These are phyloP conservation scores for Trichonephila inaurata DNA, from an alignment of 1,140 invertebrate species.

Conservation along the genomic window DNA sequence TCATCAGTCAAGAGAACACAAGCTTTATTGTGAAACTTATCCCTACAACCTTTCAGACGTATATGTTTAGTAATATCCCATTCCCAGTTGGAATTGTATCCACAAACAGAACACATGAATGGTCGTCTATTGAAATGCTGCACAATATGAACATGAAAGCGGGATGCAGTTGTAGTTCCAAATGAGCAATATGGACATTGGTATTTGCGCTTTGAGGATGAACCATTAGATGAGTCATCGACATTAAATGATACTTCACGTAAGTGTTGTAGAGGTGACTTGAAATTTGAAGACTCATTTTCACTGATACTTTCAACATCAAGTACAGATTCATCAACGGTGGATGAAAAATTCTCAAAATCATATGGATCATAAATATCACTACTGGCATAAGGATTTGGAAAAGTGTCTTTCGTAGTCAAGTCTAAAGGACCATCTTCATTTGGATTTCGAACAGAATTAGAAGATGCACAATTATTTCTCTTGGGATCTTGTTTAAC, in stretches of 20 bases:
- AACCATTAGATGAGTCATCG: background rate
- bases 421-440: conserved; percentile 72
- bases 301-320: conserved; percentile 9
- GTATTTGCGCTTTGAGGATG: conserved; percentile 82
- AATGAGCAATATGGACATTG: conserved; percentile 94
- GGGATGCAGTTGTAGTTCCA: conserved; percentile 92
- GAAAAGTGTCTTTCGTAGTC: conserved; percentile 57
- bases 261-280: background rate
- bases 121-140: conserved; percentile 95
- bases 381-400: background rate
- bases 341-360: conserved; percentile 42
- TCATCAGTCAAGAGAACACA: conserved; percentile 94
- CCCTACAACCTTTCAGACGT: conserved; percentile 89
- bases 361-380: conserved; percentile 54
- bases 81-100: conserved; percentile 95
- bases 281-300: background rate
- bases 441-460: conserved; percentile 14
- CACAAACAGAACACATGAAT: conserved; percentile 96
- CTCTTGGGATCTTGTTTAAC: conserved; percentile 14
- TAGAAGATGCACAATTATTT: conserved; percentile 27
- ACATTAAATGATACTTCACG: background rate
- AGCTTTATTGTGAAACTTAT: conserved; percentile 87
- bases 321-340: background rate
- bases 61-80: conserved; percentile 99
- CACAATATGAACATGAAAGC: conserved; percentile 95